Evolutionary conservation across 2,888 invertebrate genomes (phyloP).

Genomic region (Neria commutata): DNA sequence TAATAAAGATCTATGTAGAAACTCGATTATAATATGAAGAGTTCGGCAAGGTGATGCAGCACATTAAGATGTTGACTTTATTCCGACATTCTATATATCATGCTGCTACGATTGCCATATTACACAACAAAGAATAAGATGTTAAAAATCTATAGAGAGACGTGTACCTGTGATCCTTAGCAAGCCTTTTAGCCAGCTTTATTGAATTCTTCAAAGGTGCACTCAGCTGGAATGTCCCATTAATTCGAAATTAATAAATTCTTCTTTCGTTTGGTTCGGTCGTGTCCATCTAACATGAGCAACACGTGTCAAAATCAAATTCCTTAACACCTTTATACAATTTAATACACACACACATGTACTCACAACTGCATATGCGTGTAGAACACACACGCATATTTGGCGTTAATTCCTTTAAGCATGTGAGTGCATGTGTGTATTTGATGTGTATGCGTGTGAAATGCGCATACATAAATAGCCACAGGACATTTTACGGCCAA

Average conservation of each 20-base stretch:
- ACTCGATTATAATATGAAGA: too few relatives aligned
- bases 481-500: constrained; percentile 24
- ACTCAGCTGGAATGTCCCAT: too few relatives aligned
- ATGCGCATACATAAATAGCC: constrained; percentile 29
- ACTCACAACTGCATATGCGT: neutral
- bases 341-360: constrained; percentile 41
- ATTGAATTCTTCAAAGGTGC: too few relatives aligned
- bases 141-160: too few relatives aligned
- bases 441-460: constrained; percentile 15
- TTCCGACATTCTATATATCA: too few relatives aligned
- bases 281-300: constrained; percentile 8
- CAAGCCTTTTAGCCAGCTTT: neutral
- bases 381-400: constrained; percentile 29
- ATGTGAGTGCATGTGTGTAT: neutral
- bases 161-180: too few relatives aligned
- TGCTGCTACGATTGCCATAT: too few relatives aligned
- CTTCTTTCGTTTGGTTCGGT: neutral
- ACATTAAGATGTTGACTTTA: neutral
- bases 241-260: neutral
- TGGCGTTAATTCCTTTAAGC: neutral
- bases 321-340: constrained; percentile 47
- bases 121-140: too few relatives aligned
- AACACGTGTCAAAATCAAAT: constrained; percentile 58
- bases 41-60: neutral
- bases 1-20: too few relatives aligned